Evolutionary conservation across 2,797 vertebrate species (phyloP), one percentile per base, ranked within the genome.

Genomic region (Mastacembelus armatus): DNA sequence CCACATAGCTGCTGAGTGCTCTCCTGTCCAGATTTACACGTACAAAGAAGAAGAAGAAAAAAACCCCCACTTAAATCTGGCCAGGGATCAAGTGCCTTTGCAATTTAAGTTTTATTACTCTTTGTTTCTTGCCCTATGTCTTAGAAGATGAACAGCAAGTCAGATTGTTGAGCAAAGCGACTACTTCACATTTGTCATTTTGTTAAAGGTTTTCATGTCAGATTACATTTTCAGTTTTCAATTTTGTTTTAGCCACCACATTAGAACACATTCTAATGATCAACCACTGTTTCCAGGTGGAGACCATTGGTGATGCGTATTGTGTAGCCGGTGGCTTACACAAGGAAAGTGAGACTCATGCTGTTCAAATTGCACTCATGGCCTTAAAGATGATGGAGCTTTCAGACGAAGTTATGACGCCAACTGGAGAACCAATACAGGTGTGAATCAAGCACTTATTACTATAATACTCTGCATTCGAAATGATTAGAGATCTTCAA

Each of bases 361-460:
- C 97, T 2, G 91, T 96, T 71, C 97, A 97, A 80, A 96, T 98
- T 78, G 96, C 98, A 5, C 88, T 96, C 74, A 99, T 99, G 98
- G 96, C 97, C 42, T 88, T 99, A 86, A 98, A 96, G 92, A 99
- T 99, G 97, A 98, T 99, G 95, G 97, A 98, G 75, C 94, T 98
- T 32, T 98, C 98, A 35, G 92, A 95, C 18, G 95, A 97, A 71
- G 97, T 99, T 73, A 95, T 92, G 89, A 98, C 98, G 64, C 98
- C 98, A 51, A 96, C 96, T 27, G 98, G 97, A 81, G 97, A 99
- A 51, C 93, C 91, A 56, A 98, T 99, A 88, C 97, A 95, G 96
- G 98, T 99, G 61, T 92, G 90, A 73, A 68, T 65, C 51, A 77
- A 73, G 44, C 42, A 50, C 44, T 55, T 26, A 27, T 71, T 30